Evolutionary conservation across 2,113 vertebrate species (phyloP).

Genomic region (Polyodon spathula): DNA sequence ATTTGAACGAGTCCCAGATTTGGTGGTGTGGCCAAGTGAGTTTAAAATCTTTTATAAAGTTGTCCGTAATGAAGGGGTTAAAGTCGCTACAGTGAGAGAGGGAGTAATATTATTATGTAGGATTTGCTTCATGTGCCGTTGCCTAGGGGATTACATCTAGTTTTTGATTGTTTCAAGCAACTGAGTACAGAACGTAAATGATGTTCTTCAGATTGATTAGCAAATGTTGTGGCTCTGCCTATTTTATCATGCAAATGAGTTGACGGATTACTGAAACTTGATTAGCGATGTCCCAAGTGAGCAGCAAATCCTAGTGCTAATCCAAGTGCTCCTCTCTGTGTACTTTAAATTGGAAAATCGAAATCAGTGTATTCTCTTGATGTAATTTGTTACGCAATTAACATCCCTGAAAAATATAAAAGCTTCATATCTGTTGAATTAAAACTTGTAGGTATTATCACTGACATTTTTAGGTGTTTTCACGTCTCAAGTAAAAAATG

Average conservation of each 20-base stretch:
- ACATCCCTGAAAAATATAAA: too few species aligned
- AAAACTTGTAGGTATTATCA: too few species aligned
- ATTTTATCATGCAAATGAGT: slow-evolving; percentile 52
- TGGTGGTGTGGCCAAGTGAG: slow-evolving; percentile 94
- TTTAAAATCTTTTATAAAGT: slow-evolving; percentile 21
- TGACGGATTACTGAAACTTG: slow-evolving; percentile 41
- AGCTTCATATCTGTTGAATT: too few species aligned
- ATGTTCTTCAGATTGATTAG: slow-evolving; percentile 46
- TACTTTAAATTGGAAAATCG: slow-evolving; percentile 11
- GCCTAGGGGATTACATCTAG: slow-evolving; percentile 36
- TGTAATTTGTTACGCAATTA: too few species aligned
- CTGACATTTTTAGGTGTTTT: too few species aligned
- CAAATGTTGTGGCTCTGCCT: slow-evolving; percentile 36
- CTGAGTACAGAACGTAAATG: slow-evolving; percentile 35
- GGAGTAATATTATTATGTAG: slow-evolving; percentile 55
- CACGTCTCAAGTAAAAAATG: too few species aligned
- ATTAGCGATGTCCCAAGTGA: slow-evolving; percentile 42
- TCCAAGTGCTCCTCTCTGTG: slow-evolving; percentile 5
- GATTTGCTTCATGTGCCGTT: slow-evolving; percentile 48
- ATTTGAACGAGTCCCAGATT: slow-evolving; percentile 81
- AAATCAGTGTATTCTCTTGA: too few species aligned
- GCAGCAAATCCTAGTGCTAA: slow-evolving; percentile 38
- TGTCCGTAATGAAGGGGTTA: slow-evolving; percentile 44
- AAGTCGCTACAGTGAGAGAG: slow-evolving; percentile 27
- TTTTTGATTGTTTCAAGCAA: slow-evolving; percentile 28